These are phyloP conservation scores for Camponotus fellah DNA, from an alignment of 2,888 invertebrate genomes.

Conservation along the genomic window DNA sequence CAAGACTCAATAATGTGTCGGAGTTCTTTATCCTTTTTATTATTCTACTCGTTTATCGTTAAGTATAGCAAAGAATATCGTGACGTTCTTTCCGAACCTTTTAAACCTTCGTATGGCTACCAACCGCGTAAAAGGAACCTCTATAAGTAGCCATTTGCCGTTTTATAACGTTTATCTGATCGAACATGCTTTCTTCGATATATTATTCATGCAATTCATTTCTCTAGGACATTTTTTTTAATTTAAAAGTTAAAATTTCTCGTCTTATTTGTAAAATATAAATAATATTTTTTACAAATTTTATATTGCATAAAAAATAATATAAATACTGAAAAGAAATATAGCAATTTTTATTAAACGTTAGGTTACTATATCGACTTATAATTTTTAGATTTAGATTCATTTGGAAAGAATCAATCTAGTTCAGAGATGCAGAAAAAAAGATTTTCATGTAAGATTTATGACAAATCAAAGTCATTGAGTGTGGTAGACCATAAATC, in stretches of 20 bases:
- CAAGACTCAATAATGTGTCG: slow-evolving; percentile 23
- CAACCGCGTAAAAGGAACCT: slow-evolving; percentile 7
- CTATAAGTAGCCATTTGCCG: not conserved
- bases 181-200: slow-evolving; percentile 20
- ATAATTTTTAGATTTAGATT: slow-evolving; percentile 30
- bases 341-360: not conserved
- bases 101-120: not conserved
- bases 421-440: slow-evolving; percentile 39
- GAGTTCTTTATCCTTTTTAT: slow-evolving; percentile 43
- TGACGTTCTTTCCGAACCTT: slow-evolving; percentile 6
- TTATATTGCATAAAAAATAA: slow-evolving; percentile 11
- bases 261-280: too few relatives aligned
- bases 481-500: slow-evolving; percentile 33
- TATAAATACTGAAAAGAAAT: not conserved
- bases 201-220: not conserved
- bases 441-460: slow-evolving; percentile 33
- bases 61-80: slow-evolving; percentile 20
- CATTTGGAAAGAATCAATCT: slow-evolving; percentile 15
- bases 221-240: not conserved
- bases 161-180: not conserved
- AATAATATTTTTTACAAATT: slow-evolving; percentile 29
- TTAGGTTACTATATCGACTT: not conserved
- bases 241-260: not conserved
- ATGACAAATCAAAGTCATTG: not conserved
- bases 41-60: slow-evolving; percentile 41